Base-by-base conservation (phyloP, 2,113 vertebrate genomes). In the Laticauda colubrina region DNA sequence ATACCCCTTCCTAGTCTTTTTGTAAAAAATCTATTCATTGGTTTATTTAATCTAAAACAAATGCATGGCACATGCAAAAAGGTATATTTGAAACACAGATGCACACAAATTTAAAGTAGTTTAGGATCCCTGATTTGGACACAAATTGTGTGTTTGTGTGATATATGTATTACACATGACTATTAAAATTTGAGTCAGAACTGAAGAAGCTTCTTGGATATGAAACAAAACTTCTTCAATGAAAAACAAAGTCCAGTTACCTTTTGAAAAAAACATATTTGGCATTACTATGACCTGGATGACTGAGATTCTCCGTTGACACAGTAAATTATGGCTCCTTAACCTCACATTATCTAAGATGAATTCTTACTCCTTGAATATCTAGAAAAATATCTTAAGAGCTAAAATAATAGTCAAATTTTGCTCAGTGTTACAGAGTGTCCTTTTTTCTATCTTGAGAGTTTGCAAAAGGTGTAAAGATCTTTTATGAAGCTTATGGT, bases 331-430 rank as follows among this genome's bases (percentile, higher is more conserved):
- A 86, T n/a, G 88, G 61, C 75, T 39, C 29, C 48, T 87, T 89
- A 39, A 92, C 48, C 5, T 89, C 48, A 56, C 85, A 54, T 93
- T 93, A 93, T 85, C 54, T 92, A 59, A 85, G 21, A 69, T 85
- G 26, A 10, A 81, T 92, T 92, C 56, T 89, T 48, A 89, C 57
- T 26, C 39, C 21, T 51, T 51, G 34, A 92, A 85, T 89, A 43
- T 23, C 5, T 89, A 86, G 69, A 93, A 90, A 85, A 93, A 59
- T 85, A 59, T 26, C 39, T 59, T 57, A 39, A 92, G 88, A 26
- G 29, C 54, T 86, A 86, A 86, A 90, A 90, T 86, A 56, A 93
- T 20, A 86, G 43, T 81, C 45, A 48, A 20, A 48, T 23, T 89
- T 93, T 89, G 43, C 29, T 81, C 23, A 85, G 57, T 90, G 69